Percentiles rank a stretch among this genome's conserved stretches.
These are phyloP conservation scores for Parapsyche elsis DNA, from an alignment of 1,140 invertebrate species.

Conservation along the genomic window DNA sequence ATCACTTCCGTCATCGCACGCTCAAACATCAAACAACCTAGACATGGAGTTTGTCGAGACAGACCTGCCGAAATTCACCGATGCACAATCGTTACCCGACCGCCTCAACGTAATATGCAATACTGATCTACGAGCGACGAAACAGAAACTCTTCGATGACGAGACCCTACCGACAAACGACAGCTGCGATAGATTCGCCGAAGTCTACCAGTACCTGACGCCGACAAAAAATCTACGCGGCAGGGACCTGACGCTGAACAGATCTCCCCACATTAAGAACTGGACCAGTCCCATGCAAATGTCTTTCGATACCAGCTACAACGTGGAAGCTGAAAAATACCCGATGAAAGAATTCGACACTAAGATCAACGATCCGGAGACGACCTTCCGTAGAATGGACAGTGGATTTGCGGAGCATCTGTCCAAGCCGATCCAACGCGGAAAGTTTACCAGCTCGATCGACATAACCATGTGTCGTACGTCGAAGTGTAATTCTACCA, in stretches of 20 bases:
- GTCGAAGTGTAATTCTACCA: slow-evolving; percentile 60
- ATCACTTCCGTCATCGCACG: neutral
- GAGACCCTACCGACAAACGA: slow-evolving; percentile 43
- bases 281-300: slow-evolving; percentile 59
- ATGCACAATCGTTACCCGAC: neutral
- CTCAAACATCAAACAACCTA: neutral
- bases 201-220: slow-evolving; percentile 47
- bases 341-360: slow-evolving; percentile 23
- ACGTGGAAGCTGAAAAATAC: slow-evolving; percentile 53
- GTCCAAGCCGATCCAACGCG: neutral
- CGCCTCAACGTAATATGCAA: too few relatives aligned
- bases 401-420: slow-evolving; percentile 64
- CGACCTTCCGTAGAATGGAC: slow-evolving; percentile 62
- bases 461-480: slow-evolving; percentile 12
- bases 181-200: slow-evolving; percentile 34
- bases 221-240: slow-evolving; percentile 44
- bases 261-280: neutral
- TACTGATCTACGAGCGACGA: too few relatives aligned
- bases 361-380: neutral
- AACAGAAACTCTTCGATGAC: neutral
- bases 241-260: neutral
- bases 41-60: slow-evolving; percentile 19
- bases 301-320: slow-evolving; percentile 65
- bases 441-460: neutral
- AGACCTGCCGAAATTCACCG: neutral